phyloP scores from a whole-genome alignment of 2,888 invertebrate species.

The Drosophila flavopinicola region DNA sequence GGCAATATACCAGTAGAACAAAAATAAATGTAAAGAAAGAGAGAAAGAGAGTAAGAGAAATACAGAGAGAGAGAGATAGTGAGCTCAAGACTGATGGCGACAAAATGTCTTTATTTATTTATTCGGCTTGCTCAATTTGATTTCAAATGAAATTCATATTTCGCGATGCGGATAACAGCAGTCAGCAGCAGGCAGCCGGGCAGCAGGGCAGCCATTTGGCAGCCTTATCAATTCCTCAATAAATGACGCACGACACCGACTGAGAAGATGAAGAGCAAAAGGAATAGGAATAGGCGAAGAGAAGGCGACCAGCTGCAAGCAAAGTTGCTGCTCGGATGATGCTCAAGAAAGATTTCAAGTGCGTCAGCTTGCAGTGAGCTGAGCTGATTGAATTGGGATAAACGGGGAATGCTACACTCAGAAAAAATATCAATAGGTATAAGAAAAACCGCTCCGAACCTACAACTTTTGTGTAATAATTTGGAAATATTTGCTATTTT shows the following conservation, averaged over 20 bases:
- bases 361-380: neutral
- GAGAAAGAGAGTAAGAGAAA: neutral
- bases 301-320: neutral
- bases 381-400: neutral
- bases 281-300: neutral
- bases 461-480: no score
- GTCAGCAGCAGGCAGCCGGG: neutral
- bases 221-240: slow-evolving; percentile 66
- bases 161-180: slow-evolving; percentile 31
- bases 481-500: no score
- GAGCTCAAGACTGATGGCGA: slow-evolving; percentile 44
- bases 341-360: slow-evolving; percentile 12
- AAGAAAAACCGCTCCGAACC: no score
- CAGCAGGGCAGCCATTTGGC: slow-evolving; percentile 22
- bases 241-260: slow-evolving; percentile 63
- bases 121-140: slow-evolving; percentile 58
- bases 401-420: neutral
- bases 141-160: slow-evolving; percentile 76
- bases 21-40: neutral
- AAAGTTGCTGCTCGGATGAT: slow-evolving; percentile 5
- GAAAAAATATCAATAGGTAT: neutral
- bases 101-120: slow-evolving; percentile 66
- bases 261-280: neutral
- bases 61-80: neutral
- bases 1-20: neutral